phyloP scores from a whole-genome alignment of 2,113 vertebrate genomes.

The Archilochus colubris region DNA sequence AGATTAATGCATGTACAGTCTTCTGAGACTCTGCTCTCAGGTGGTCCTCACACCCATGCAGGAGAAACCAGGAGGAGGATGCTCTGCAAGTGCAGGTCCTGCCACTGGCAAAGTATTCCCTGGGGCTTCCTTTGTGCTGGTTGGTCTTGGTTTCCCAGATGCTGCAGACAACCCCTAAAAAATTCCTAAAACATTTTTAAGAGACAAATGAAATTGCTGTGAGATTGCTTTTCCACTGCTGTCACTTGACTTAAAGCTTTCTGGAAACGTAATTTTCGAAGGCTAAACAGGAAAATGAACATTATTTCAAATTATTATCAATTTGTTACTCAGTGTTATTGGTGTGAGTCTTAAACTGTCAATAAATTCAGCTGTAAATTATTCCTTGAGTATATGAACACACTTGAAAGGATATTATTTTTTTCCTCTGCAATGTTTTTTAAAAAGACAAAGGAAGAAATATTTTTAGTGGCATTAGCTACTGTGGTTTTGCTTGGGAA shows the following conservation, averaged over 20 bases:
- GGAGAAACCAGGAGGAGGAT: neutral
- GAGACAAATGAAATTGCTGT: neutral
- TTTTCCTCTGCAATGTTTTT: neutral
- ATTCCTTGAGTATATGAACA: neutral
- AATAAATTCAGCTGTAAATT: neutral
- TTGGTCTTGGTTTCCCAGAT: neutral
- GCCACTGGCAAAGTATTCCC: neutral
- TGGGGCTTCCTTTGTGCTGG: neutral
- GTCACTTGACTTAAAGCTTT: neutral
- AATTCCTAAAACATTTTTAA: neutral
- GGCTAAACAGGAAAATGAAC: neutral
- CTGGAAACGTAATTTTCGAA: neutral
- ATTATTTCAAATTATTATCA: neutral
- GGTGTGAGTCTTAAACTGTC: neutral
- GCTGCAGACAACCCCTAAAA: neutral
- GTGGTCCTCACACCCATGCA: neutral
- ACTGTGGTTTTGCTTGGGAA: neutral
- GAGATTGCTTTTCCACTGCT: neutral
- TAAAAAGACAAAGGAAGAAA: neutral
- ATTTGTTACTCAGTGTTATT: neutral
- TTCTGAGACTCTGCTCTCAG: neutral
- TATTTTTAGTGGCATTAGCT: neutral
- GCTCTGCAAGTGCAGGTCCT: neutral
- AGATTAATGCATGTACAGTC: neutral
- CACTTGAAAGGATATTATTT: neutral